These are phyloP conservation scores for Oreocharis arfaki DNA, from an alignment of 2,113 vertebrate species.

Conservation along the genomic window DNA sequence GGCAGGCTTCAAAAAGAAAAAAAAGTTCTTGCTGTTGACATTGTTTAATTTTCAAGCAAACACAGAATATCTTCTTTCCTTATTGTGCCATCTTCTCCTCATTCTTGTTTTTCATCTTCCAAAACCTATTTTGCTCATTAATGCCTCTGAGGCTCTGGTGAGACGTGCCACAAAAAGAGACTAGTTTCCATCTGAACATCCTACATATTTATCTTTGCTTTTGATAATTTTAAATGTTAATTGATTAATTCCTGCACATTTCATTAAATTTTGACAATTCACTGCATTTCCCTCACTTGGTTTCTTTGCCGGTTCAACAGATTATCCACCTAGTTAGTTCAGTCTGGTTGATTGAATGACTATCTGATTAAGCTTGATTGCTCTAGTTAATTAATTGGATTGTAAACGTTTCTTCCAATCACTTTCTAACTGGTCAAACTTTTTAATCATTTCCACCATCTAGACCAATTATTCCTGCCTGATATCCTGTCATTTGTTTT, in stretches of 20 bases:
- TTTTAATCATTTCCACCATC: not conserved
- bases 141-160: not conserved
- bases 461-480: not conserved
- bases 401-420: conserved; percentile 37
- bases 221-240: not conserved
- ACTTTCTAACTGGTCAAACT: not conserved
- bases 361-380: conserved; percentile 27
- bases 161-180: not conserved
- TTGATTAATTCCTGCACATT: not conserved
- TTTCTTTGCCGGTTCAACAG: not conserved
- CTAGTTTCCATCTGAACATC: not conserved
- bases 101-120: not conserved
- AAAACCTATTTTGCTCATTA: not conserved
- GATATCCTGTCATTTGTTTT: not conserved
- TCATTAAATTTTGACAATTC: conserved; percentile 10
- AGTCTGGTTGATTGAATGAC: not conserved
- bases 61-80: not conserved
- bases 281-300: not conserved
- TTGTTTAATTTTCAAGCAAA: not conserved
- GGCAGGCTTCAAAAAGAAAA: not conserved
- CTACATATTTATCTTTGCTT: not conserved
- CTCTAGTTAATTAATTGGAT: conserved; percentile 21
- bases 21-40: not conserved
- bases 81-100: not conserved
- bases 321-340: not conserved